These are phyloP conservation scores for Botia almorhae DNA, from an alignment of 2,797 vertebrate species.

Conservation along the genomic window DNA sequence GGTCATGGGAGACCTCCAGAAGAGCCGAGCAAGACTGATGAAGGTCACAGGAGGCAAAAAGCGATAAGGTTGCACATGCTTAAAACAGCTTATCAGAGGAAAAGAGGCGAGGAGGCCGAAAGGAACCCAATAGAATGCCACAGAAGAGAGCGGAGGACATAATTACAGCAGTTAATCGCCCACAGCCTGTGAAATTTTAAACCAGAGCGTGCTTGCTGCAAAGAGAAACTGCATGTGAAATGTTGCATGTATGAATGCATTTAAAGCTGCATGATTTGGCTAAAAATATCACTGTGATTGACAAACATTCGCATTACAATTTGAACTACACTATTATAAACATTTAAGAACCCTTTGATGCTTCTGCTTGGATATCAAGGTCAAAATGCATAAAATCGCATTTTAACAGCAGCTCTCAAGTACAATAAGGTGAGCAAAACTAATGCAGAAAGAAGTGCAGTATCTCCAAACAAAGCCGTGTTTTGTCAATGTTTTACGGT, in stretches of 20 bases:
- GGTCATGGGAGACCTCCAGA: conserved; percentile 42
- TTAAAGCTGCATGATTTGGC: background rate
- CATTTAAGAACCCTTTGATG: too few relatives aligned
- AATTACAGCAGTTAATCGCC: conserved; percentile 28
- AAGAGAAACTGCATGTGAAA: background rate
- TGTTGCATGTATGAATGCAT: background rate
- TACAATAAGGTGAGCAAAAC: background rate
- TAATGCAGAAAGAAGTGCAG: background rate
- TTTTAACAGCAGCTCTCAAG: background rate
- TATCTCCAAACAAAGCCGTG: background rate
- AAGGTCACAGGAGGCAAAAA: conserved; percentile 35
- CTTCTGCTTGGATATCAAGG: too few relatives aligned
- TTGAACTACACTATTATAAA: too few relatives aligned
- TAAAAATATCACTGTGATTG: background rate
- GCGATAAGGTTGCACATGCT: conserved; percentile 13
- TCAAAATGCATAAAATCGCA: background rate
- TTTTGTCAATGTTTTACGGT: background rate
- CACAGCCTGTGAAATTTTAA: background rate
- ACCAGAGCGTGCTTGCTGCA: background rate
- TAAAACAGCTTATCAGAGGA: conserved; percentile 29
- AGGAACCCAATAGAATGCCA: background rate
- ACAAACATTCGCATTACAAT: background rate
- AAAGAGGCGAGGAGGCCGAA: background rate
- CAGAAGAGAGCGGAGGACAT: conserved; percentile 2
- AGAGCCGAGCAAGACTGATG: conserved; percentile 28